Evolutionary conservation across 2,797 vertebrate genomes (phyloP).

Genomic region (Steatocranus sp.): DNA sequence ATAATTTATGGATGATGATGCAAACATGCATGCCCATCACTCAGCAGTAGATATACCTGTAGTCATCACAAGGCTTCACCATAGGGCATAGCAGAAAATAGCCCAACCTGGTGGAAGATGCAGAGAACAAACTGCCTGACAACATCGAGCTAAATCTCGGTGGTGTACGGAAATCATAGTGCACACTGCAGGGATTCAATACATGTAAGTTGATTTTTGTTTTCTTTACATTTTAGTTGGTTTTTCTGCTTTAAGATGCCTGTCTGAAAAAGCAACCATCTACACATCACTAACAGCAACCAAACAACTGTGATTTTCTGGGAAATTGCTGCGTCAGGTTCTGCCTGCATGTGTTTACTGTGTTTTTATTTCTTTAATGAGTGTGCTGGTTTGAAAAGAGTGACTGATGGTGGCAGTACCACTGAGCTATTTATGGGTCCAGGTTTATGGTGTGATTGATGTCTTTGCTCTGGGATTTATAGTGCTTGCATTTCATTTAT

Average conservation of each 20-base stretch:
- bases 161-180: neutral
- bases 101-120: neutral
- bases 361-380: neutral
- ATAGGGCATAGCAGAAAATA: neutral
- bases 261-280: neutral
- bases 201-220: neutral
- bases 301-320: neutral
- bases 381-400: neutral
- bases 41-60: neutral
- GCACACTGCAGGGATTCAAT: neutral
- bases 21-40: neutral
- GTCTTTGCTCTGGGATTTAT: neutral
- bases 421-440: neutral
- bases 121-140: neutral
- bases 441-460: constrained; percentile 26
- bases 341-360: neutral
- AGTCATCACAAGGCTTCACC: neutral
- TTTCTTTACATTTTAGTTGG: neutral
- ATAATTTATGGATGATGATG: neutral
- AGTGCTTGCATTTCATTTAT: neutral
- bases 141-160: neutral
- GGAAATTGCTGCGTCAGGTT: neutral
- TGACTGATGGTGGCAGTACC: constrained; percentile 32
- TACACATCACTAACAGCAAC: neutral
- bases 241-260: neutral